Percentiles rank a stretch among this genome's conserved stretches.
These are phyloP conservation scores for Leptestheria dahalacensis DNA, from an alignment of 1,140 invertebrate species.

Conservation along the genomic window DNA sequence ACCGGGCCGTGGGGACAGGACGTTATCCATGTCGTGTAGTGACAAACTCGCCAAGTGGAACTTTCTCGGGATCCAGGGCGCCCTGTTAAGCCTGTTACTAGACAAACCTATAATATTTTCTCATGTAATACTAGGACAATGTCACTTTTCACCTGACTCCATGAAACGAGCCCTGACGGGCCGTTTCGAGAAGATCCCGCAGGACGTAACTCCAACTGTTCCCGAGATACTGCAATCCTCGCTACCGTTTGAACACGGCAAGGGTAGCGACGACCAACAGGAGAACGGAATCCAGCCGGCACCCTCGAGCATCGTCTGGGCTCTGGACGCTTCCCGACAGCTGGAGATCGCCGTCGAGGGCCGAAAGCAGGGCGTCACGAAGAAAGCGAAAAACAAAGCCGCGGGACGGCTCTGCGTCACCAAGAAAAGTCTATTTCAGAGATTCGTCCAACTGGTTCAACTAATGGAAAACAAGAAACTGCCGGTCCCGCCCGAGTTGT, in stretches of 20 bases:
- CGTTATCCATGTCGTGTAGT: slow-evolving; percentile 77
- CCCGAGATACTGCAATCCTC: slow-evolving; percentile 27
- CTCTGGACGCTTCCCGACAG: slow-evolving; percentile 14
- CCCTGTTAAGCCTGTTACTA: slow-evolving; percentile 53
- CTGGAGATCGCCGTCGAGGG: slow-evolving; percentile 63
- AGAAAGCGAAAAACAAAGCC: slow-evolving; percentile 42
- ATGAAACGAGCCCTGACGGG: slow-evolving; percentile 19
- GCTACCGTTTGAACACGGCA: slow-evolving; percentile 23
- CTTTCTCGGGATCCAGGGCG: slow-evolving; percentile 60
- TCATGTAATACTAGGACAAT: slow-evolving; percentile 48
- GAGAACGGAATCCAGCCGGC: slow-evolving; percentile 12
- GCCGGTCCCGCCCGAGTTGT: too few relatives aligned
- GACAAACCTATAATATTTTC: slow-evolving; percentile 48
- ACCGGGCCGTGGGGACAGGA: slow-evolving; percentile 78
- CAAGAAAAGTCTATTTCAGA: slow-evolving; percentile 43
- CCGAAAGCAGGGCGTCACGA: slow-evolving; percentile 60
- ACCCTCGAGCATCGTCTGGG: slow-evolving; percentile 24
- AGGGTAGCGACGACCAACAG: slow-evolving; percentile 4
- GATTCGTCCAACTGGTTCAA: slow-evolving; percentile 35
- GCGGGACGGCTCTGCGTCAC: slow-evolving; percentile 40
- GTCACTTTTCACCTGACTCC: slow-evolving; percentile 16
- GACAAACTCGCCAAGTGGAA: slow-evolving; percentile 86
- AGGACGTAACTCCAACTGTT: slow-evolving; percentile 19
- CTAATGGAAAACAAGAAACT: neutral
- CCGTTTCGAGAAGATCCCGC: slow-evolving; percentile 17